A percentile compares a stretch with the other conserved stretches of the same genome.
phyloP scores from a whole-genome alignment of 1,140 invertebrate genomes.

The Papilio aristodemus region DNA sequence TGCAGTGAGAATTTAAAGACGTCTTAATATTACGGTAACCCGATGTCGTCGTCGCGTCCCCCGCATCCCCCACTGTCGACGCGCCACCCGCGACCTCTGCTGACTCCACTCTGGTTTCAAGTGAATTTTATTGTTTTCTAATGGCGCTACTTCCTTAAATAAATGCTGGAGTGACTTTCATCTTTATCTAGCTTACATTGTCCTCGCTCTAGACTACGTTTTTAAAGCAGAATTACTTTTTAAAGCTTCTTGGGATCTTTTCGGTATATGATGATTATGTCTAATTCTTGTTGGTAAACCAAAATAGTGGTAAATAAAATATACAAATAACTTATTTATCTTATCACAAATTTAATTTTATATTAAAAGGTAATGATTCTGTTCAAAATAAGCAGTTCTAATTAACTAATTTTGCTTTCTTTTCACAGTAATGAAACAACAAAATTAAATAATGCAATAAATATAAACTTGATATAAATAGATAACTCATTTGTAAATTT shows the following conservation, averaged over 20 bases:
- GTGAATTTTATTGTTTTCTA: conserved; percentile 51
- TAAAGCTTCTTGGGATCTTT: conserved; percentile 8
- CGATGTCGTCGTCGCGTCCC: conserved; percentile 35
- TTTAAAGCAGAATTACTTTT: neutral
- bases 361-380: neutral
- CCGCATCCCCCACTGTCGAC: neutral
- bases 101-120: conserved; percentile 38
- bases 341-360: neutral
- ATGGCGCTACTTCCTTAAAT: conserved; percentile 38
- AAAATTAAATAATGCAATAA: too few relatives aligned
- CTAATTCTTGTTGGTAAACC: too few relatives aligned
- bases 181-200: conserved; percentile 26
- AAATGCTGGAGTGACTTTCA: conserved; percentile 37
- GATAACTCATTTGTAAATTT: too few relatives aligned
- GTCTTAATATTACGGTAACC: conserved; percentile 49
- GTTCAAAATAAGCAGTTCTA: neutral
- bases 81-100: conserved; percentile 24
- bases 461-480: too few relatives aligned
- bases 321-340: neutral
- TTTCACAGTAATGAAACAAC: conserved; percentile 9
- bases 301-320: too few relatives aligned
- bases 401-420: conserved; percentile 1
- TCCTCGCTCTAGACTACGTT: neutral
- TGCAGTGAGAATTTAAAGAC: conserved; percentile 34
- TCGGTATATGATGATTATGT: too few relatives aligned